phyloP scores from a whole-genome alignment of 2,888 invertebrate species.

The Agonopterix heracliana region DNA sequence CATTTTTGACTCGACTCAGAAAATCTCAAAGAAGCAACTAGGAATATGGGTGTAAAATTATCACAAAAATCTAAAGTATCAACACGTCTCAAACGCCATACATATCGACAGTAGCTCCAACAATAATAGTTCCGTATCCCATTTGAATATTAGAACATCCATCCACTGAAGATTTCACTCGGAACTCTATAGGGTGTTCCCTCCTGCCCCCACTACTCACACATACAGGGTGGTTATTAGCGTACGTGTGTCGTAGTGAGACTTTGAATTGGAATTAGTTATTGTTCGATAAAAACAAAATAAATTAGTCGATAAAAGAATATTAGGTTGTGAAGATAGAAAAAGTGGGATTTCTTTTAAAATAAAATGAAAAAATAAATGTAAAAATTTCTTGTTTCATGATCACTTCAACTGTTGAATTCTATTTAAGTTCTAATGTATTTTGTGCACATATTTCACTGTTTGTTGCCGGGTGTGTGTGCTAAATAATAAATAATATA shows the following conservation, averaged over 20 bases:
- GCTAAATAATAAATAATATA: too few species aligned
- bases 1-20: too few species aligned
- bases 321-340: neutral
- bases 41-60: neutral
- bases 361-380: too few species aligned
- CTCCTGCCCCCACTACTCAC: constrained; percentile 23
- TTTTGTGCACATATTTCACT: too few species aligned
- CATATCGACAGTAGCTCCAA: constrained; percentile 74
- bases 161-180: constrained; percentile 70
- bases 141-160: constrained; percentile 77
- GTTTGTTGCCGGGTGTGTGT: too few species aligned
- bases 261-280: constrained; percentile 1
- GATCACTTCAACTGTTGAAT: too few species aligned
- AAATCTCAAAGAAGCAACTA: too few species aligned
- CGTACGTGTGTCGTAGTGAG: constrained; percentile 18
- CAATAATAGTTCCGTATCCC: constrained; percentile 77
- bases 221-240: constrained; percentile 26
- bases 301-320: neutral
- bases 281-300: too few species aligned
- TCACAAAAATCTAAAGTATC: constrained; percentile 30
- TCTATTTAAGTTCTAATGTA: too few species aligned
- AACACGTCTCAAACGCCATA: constrained; percentile 32
- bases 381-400: too few species aligned
- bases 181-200: constrained; percentile 23
- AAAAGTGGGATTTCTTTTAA: too few species aligned